Evolutionary conservation across 1,140 invertebrate species (phyloP), one percentile per base, ranked within the genome.

Genomic region (Macrocentrus cingulum): DNA sequence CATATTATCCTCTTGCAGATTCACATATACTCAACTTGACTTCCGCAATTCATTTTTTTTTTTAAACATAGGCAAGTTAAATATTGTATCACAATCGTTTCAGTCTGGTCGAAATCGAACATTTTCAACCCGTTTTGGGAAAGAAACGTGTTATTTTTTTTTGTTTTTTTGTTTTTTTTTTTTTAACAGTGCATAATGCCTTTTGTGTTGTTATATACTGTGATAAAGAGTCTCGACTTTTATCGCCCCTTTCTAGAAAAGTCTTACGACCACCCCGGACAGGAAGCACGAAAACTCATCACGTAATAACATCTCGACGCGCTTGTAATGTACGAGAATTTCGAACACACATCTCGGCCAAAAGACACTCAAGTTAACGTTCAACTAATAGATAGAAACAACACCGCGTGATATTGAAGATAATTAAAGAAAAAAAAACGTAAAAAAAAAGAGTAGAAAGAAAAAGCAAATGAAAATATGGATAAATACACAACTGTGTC

Each of bases 71-170:
- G 75, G 70, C 74, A 76, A 76, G 77, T 78, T 79, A 79, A 78
- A 78, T 79, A 77, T 78, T 75, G 71, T 79, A 79, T 80, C 75
- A 78, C 75, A 79, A 80, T 80, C 74, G 74, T 79, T 71, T 74
- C 71, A 76, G 72, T 77, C 76, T 77, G 74, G 75, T 78, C 72
- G 70, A 75, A 76, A 77, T 77, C 72, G 76, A 78, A 77, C 73
- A 76, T 76, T 69, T 72, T 75, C 66, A 70, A 72, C 69, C 72
- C 70, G 66, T 75, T 72, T 34, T 48, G 59, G 34, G 68, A 71
- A 66, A 69, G 64, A 74, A 72, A 76, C 69, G 67, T 59, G 66
- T 67, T n/a, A n/a, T n/a, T n/a, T n/a, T n/a, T n/a, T n/a, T n/a
- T n/a, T n/a, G n/a, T n/a, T n/a, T n/a, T n/a, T n/a, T n/a, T n/a